Evolutionary conservation across 2,888 invertebrate species (phyloP), one percentile per base, ranked within the genome.

Genomic region (Leptopilina syphax): DNA sequence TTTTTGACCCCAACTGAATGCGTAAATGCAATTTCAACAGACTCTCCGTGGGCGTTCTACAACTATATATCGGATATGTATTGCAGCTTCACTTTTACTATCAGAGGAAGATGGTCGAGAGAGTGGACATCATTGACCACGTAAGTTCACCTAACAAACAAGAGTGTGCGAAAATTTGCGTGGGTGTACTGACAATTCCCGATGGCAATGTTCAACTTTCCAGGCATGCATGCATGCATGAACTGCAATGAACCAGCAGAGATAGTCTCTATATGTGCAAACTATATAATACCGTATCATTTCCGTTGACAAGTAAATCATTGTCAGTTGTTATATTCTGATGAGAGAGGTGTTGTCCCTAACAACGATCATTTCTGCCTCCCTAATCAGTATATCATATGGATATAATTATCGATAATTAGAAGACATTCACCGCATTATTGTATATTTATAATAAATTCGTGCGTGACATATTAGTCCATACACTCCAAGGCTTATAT

Each of bases 241-340:
- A 79, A 67, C 82, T 80, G 79, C 81, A 81, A 82, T 81, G 82
- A 80, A 78, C 80, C 73, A 77, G 41, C 83, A 82, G 83, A 82
- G 83, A 87, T 76, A 81, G 80, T 41, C 79, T 54, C 50, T 9
- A 7, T 34, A 34, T 44, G 44, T 44, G 50, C 70, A 63, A 65
- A 70, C 77, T 80, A 77, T 80, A 77, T 68, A 68, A 65, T 81
- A 79, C 83, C 83, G 86, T 87, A 86, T 87, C 86, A 86, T 86
- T 88, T 89, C 88, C 89, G 88, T 88, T 87, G 85, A 87, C 87
- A 83, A 82, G 77, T 82, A 83, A 86, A 88, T 86, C 83, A 85
- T 88, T 87, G 86, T 85, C 85, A 85, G 85, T 88, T 63, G 63
- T 63, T 63, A n/a, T 60, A 63, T 63, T 63, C 80, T 80, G 82